These are phyloP conservation scores for Helobdella robusta DNA, from an alignment of 2,888 invertebrate genomes.

Conservation along the genomic window DNA sequence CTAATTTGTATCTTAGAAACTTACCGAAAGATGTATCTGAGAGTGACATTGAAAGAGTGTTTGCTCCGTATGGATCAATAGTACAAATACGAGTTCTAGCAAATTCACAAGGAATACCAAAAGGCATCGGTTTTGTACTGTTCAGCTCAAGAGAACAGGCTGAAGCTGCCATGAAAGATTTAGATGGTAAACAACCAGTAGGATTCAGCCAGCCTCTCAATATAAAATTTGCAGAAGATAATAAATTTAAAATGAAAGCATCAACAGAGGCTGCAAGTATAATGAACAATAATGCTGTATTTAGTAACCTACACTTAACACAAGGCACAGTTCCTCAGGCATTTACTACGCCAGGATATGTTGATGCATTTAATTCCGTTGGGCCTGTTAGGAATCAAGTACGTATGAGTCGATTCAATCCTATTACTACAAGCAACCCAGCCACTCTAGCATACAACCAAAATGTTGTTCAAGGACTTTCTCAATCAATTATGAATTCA, in stretches of 20 bases:
- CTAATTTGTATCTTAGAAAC: constrained; percentile 85
- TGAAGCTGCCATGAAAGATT: constrained; percentile 28
- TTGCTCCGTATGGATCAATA: constrained; percentile 77
- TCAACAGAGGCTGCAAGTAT: constrained; percentile 21
- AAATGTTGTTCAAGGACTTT: neutral
- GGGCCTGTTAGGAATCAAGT: constrained; percentile 31
- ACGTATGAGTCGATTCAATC: constrained; percentile 27
- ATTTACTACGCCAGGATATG: constrained; percentile 15
- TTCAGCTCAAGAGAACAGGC: constrained; percentile 58
- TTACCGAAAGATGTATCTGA: constrained; percentile 61
- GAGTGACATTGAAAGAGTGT: constrained; percentile 71
- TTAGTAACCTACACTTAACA: constrained; percentile 15
- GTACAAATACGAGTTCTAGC: constrained; percentile 76
- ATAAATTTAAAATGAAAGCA: constrained; percentile 44
- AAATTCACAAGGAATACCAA: constrained; percentile 72
- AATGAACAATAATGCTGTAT: constrained; percentile 4
- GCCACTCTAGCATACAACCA: constrained; percentile 5
- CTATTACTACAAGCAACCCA: constrained; percentile 22
- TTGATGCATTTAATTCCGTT: constrained; percentile 19
- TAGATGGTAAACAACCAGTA: constrained; percentile 30
- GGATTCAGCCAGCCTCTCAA: constrained; percentile 60
- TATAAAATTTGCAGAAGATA: constrained; percentile 76
- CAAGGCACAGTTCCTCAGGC: constrained; percentile 14
- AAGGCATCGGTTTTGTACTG: constrained; percentile 76
- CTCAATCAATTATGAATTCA: constrained; percentile 12